Evolutionary conservation across 2,113 vertebrate genomes (phyloP), one percentile per base, ranked within the genome.

Genomic region (Corythoichthys intestinalis): DNA sequence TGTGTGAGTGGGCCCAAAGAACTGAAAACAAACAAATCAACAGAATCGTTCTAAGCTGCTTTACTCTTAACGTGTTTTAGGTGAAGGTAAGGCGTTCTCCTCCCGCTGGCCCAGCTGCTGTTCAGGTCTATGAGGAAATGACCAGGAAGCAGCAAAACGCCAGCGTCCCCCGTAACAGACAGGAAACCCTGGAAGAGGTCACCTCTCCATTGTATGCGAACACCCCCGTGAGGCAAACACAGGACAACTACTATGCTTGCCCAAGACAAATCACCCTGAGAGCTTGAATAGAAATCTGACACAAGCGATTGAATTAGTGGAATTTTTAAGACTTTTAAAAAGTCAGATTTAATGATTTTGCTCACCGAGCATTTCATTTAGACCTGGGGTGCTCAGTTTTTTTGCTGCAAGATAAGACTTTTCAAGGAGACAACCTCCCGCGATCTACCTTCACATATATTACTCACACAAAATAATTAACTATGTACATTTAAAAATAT

Each of bases 211-310:
- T 85, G 69, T 88, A 87, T 8, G 77, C 85, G 0, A 91, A 90
- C 75, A 75, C 80, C 6, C 76, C 77, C 72, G 66, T 82, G 74
- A 76, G 72, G 39, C 81, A 75, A 1, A 72, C 67, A 6, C 86
- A 89, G 66, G 89, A 89, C n/a, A 90, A 88, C 81, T 76, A 87
- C 74, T 90, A 90, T 37, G 88, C 87, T 70, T 86, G 81, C 39
- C 89, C 89, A 48, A 68, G 86, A 15, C 80, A 82, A 59, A 73
- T 86, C 41, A 52, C 64, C 44, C 76, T 77, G 69, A 75, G 44
- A 65, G 59, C 48, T 39, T 83, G 72, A 83, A 0, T 11, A 8
- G 41, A 62, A 12, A 3, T 38, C 46, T 12, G 41, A 44, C 41
- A 44, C 6, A 44, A 1, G 41, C 41, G 41, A 44, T 44, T 44